Percentiles rank a stretch among this genome's conserved stretches.
Evolutionary conservation across 2,797 vertebrate species (phyloP).

Genomic region (Epinephelus awoara): DNA sequence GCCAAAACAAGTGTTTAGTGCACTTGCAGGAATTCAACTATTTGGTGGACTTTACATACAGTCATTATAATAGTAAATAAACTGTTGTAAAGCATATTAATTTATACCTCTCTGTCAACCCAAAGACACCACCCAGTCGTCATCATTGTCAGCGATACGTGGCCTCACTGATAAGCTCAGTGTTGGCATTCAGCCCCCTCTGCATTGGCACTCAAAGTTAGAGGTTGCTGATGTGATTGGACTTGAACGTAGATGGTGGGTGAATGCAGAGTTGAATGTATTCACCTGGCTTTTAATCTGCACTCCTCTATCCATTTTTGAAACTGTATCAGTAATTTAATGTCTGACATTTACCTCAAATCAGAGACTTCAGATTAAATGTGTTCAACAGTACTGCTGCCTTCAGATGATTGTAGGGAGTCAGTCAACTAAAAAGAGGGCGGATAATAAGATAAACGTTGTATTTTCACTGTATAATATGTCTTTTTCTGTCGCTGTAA

Average conservation of each 20-base stretch:
- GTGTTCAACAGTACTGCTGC: not conserved
- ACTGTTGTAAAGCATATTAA: too few relatives aligned
- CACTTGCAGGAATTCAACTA: too few relatives aligned
- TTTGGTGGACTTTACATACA: too few relatives aligned
- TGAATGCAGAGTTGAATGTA: not conserved
- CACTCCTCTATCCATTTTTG: not conserved
- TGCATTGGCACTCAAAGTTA: not conserved
- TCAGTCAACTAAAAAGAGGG: not conserved
- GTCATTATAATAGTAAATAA: too few relatives aligned
- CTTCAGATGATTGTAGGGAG: not conserved
- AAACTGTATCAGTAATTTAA: not conserved
- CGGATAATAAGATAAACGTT: not conserved
- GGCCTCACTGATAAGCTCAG: conserved; percentile 3
- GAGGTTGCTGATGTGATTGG: not conserved
- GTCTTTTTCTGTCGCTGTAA: not conserved
- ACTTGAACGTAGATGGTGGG: not conserved
- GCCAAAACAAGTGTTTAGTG: too few relatives aligned
- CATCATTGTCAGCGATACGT: not conserved
- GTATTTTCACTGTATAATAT: not conserved
- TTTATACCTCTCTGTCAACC: too few relatives aligned
- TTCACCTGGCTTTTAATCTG: not conserved
- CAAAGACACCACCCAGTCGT: not conserved
- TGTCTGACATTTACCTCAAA: not conserved
- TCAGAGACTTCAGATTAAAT: not conserved
- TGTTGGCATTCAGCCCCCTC: not conserved